phyloP scores from a whole-genome alignment of 2,797 vertebrate genomes.

The Mallotus villosus region DNA sequence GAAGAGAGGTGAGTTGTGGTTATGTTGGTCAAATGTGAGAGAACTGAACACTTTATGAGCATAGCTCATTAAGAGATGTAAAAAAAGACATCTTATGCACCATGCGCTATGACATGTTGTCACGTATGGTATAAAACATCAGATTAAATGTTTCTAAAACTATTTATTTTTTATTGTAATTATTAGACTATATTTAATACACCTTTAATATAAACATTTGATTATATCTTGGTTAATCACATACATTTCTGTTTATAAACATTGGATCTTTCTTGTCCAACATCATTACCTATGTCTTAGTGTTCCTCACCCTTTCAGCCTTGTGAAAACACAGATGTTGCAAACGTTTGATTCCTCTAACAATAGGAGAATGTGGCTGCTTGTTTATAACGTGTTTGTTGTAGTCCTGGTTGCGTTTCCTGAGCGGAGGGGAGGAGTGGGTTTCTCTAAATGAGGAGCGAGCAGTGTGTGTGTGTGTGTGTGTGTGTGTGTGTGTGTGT shows the following conservation, averaged over 20 bases:
- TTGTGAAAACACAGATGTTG: conserved; percentile 12
- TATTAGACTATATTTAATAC: background rate
- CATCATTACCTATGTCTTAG: background rate
- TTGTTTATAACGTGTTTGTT: conserved; percentile 40
- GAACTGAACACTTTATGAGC: too few species aligned
- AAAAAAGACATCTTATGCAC: too few species aligned
- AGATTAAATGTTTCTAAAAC: too few species aligned
- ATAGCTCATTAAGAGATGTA: too few species aligned
- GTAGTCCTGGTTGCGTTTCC: conserved; percentile 35
- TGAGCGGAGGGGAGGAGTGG: conserved; percentile 18
- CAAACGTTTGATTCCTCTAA: background rate
- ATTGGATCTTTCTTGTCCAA: background rate
- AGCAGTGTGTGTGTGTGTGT: too few species aligned
- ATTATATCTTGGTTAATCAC: background rate
- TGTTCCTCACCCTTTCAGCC: background rate
- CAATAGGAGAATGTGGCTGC: conserved; percentile 29
- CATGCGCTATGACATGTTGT: too few species aligned
- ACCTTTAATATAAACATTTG: background rate
- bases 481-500: too few species aligned
- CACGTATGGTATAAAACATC: too few species aligned
- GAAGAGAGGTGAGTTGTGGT: conserved; percentile 85
- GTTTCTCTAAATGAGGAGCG: background rate
- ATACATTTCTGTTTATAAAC: background rate
- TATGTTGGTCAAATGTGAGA: too few species aligned
- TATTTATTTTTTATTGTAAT: too few species aligned